Evolutionary conservation across 2,113 vertebrate species (phyloP).

Genomic region (Forbesichthys papilliferus): DNA sequence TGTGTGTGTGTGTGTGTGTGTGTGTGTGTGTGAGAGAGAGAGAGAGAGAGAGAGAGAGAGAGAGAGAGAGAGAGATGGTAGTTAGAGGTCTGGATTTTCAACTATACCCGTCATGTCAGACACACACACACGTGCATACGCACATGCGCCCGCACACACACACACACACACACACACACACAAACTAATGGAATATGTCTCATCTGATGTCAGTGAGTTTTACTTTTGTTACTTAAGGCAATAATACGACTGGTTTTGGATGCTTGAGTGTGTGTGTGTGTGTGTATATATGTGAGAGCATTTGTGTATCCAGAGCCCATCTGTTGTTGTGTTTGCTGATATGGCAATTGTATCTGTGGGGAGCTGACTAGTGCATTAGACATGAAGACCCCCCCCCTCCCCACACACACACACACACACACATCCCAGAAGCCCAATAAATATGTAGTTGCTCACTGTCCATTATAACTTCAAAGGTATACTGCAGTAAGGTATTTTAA

Average conservation of each 20-base stretch:
- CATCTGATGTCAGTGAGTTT: too few relatives aligned
- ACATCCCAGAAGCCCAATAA: conserved; percentile 29
- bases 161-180: too few relatives aligned
- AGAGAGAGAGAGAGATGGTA: too few relatives aligned
- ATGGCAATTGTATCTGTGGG: conserved; percentile 61
- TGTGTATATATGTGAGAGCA: conserved; percentile 20
- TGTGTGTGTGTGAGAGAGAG: conserved; percentile 9
- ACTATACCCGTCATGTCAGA: too few relatives aligned
- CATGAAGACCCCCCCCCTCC: not conserved
- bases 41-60: too few relatives aligned
- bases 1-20: not conserved
- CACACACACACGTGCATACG: too few relatives aligned
- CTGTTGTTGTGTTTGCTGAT: conserved; percentile 69
- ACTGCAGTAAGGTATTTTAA: too few relatives aligned
- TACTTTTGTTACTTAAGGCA: too few relatives aligned
- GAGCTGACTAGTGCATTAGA: conserved; percentile 62
- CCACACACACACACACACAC: not conserved
- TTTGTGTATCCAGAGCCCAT: conserved; percentile 54
- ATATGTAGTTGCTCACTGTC: conserved; percentile 14
- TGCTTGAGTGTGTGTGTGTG: conserved; percentile 13
- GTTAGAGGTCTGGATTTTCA: too few relatives aligned
- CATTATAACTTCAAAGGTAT: conserved; percentile 15
- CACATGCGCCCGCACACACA: too few relatives aligned
- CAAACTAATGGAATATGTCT: too few relatives aligned
- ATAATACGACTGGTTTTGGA: too few relatives aligned